These are phyloP conservation scores for Felis catus DNA, from an alignment of 2,113 vertebrate species.

Conservation along the genomic window F.catus_Fca126_mat1.0 CM031425.1:47490001-47490500, in stretches of 20 bases:
- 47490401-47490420: too few relatives aligned
- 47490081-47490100: neutral
- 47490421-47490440: too few relatives aligned
- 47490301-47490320: neutral
- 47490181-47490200: neutral
- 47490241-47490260: neutral
- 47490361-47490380: too few relatives aligned
- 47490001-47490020: neutral
- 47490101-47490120: neutral
- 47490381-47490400: too few relatives aligned
- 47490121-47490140: neutral
- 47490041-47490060: neutral
- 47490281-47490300: neutral
- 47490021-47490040: neutral
- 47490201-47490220: neutral
- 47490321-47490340: neutral
- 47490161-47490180: neutral
- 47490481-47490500: too few relatives aligned
- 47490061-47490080: neutral
- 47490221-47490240: conserved; percentile 21
- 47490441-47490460: too few relatives aligned
- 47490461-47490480: too few relatives aligned
- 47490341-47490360: conserved; percentile 3
- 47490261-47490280: neutral
- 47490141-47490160: neutral